Conservation (phyloP, 2,888 invertebrate genomes). For the Hetaerina titia region DNA sequence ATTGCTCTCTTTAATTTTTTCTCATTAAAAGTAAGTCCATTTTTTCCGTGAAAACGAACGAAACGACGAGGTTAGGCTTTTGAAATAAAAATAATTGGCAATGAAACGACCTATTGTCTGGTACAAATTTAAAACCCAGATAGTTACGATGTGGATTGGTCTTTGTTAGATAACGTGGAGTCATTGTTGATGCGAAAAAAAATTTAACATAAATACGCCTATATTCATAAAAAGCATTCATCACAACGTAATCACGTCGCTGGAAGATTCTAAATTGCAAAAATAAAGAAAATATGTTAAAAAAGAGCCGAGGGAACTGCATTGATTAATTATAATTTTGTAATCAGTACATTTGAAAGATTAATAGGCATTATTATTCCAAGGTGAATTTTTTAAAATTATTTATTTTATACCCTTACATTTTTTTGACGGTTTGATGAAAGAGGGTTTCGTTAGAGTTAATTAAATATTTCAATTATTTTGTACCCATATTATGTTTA, state of each 20-base stretch:
- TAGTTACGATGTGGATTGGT: background rate
- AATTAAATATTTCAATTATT: too few relatives aligned
- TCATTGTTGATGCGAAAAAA: background rate
- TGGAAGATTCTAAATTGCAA: background rate
- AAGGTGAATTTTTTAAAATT: background rate
- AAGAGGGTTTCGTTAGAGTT: background rate
- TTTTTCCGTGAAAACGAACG: background rate
- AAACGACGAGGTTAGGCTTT: slow-evolving; percentile 15
- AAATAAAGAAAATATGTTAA: background rate
- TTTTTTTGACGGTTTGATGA: background rate
- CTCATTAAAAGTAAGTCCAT: background rate
- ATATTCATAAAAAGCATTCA: slow-evolving; percentile 19
- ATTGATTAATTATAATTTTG: background rate
- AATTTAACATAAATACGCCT: background rate
- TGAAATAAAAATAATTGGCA: slow-evolving; percentile 31
- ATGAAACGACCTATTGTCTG: slow-evolving; percentile 32
- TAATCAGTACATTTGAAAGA: background rate
- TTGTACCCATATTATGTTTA: too few relatives aligned
- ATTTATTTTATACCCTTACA: background rate
- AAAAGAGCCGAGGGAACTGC: background rate
- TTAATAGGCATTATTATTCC: background rate
- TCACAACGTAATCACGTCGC: background rate
- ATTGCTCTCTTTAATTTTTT: background rate
- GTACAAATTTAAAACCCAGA: background rate
- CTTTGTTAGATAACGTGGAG: background rate